Evolutionary conservation across 2,888 invertebrate genomes (phyloP), one percentile per base, ranked within the genome.

Genomic region (Cryptus viduatorius): DNA sequence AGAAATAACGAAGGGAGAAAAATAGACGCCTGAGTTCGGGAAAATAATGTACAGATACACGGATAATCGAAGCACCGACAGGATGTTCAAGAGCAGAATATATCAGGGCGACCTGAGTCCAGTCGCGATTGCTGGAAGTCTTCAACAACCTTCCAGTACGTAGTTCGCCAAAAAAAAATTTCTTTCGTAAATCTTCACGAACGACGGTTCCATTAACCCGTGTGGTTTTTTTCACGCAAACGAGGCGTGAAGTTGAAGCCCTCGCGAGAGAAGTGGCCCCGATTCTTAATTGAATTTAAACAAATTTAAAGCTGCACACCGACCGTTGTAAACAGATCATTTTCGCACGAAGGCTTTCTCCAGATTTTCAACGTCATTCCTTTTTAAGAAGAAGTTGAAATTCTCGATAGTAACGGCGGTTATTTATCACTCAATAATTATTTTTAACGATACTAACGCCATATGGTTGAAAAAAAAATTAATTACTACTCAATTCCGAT

Each of bases 81-180:
- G 83, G 88, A 92, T 92, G 91, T 92, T 92, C 89, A 92, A 92
- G 88, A 92, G 92, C 89, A 89, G 92, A 84, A 91, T 92, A 81
- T 92, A 91, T 80, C 92, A 92, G 90, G 91, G 92, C 82, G 90
- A 92, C 85, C 88, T 91, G 64, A 92, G 91, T 85, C 91, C 92
- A 67, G 89, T 91, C 53, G 88, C 91, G 68, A 90, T 91, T 86
- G 86, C 90, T 80, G 91, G 92, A 83, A 90, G 87, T 83, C 87
- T 90, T 79, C 92, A 92, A 84, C 92, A 91, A 87, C 86, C 90
- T 75, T 88, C 90, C 79, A 92, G 92, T 91, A 92, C 87, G 92
- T 92, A 77, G 79, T 71, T 65, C 72, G 82, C 8, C 37, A 16
- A 14, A 56, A 42, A 16, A 76, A 61, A n/a, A 56, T 19, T 37